Percentiles rank a stretch among this genome's conserved stretches.
phyloP scores from a whole-genome alignment of 2,888 invertebrate species.

The Alloplasta piceator region DNA sequence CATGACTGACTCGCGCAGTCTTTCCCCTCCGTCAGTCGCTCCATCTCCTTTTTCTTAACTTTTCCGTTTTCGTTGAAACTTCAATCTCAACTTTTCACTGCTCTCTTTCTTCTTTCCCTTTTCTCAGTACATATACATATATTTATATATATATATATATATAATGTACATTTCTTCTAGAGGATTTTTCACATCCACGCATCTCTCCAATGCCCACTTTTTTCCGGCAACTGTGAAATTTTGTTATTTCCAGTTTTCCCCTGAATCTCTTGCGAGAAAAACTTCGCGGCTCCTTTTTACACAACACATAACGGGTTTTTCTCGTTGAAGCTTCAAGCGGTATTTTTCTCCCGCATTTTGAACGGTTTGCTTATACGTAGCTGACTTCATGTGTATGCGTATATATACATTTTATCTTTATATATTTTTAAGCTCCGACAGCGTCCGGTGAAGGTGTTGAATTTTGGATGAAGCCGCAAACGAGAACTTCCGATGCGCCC shows the following conservation, averaged over 20 bases:
- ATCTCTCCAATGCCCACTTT: conserved; percentile 25
- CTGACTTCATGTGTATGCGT: conserved; percentile 3
- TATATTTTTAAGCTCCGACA: not conserved
- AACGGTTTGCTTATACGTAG: conserved; percentile 14
- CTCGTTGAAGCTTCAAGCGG: conserved; percentile 54
- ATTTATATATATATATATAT: not conserved
- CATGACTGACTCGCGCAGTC: conserved; percentile 52
- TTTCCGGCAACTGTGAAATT: conserved; percentile 43
- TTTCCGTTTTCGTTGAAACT: conserved; percentile 76
- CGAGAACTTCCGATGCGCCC: not conserved
- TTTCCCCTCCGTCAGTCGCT: not conserved
- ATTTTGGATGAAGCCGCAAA: conserved; percentile 62
- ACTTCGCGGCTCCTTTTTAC: conserved; percentile 55
- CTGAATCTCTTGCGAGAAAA: conserved; percentile 56
- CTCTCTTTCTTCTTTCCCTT: conserved; percentile 42
- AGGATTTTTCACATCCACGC: conserved; percentile 34
- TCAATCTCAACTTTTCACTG: conserved; percentile 77
- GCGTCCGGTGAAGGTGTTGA: conserved; percentile 48
- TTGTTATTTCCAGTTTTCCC: conserved; percentile 24
- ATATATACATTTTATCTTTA: conserved; percentile 6
- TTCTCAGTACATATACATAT: conserved; percentile 7
- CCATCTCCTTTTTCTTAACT: conserved; percentile 69
- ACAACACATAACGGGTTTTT: conserved; percentile 53
- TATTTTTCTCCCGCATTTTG: conserved; percentile 35
- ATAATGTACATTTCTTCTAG: conserved; percentile 44